Evolutionary conservation across 2,888 invertebrate species (phyloP).

Genomic region (Suillia variegata): DNA sequence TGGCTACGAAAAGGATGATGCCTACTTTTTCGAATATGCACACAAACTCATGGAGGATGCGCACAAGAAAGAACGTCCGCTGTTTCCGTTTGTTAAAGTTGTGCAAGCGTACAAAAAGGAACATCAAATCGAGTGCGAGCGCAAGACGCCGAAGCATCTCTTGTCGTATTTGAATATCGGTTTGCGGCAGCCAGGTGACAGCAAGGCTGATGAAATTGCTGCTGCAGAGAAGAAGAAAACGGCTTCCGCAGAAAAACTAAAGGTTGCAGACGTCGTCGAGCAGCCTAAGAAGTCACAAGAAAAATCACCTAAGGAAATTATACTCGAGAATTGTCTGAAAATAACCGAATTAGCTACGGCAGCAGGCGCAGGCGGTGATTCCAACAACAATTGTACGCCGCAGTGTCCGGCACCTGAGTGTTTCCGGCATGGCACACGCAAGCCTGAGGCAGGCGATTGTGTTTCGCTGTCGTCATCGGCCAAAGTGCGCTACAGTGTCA

Average conservation of each 20-base stretch:
- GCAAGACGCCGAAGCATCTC: slow-evolving; percentile 46
- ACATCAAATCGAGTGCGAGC: slow-evolving; percentile 45
- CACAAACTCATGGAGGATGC: slow-evolving; percentile 47
- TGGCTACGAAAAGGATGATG: slow-evolving; percentile 43
- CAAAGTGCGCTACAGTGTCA: slow-evolving; percentile 33
- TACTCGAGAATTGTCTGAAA: slow-evolving; percentile 34
- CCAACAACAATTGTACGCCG: background rate
- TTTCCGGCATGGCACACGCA: slow-evolving; percentile 4
- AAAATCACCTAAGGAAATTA: slow-evolving; percentile 14
- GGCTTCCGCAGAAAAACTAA: too few relatives aligned
- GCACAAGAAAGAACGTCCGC: slow-evolving; percentile 47
- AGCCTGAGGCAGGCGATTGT: background rate
- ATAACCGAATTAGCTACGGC: slow-evolving; percentile 28
- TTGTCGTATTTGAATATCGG: slow-evolving; percentile 50
- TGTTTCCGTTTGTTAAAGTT: slow-evolving; percentile 50
- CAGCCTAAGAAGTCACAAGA: background rate
- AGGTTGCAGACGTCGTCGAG: background rate
- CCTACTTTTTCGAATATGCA: slow-evolving; percentile 52
- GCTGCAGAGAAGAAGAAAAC: background rate
- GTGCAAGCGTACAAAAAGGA: slow-evolving; percentile 46
- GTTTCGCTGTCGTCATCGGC: background rate
- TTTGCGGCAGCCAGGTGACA: slow-evolving; percentile 39
- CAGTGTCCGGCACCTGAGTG: background rate
- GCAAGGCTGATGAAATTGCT: slow-evolving; percentile 15
- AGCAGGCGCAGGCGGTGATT: background rate